These are phyloP conservation scores for Nineta flava DNA, from an alignment of 2,888 invertebrate species.

Conservation along the genomic window DNA sequence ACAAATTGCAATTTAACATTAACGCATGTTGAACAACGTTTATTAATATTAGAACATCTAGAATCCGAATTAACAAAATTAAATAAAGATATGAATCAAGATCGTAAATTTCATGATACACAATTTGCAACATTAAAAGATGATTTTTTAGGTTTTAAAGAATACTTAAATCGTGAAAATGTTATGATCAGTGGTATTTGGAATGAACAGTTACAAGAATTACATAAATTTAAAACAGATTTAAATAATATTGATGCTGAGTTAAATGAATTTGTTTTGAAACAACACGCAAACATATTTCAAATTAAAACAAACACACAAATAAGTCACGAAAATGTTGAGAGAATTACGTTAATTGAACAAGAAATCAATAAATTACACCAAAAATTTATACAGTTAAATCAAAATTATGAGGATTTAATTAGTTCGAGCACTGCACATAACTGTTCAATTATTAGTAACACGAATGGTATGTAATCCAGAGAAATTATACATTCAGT, in stretches of 20 bases:
- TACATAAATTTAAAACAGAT: constrained; percentile 18
- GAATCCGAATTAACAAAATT: constrained; percentile 13
- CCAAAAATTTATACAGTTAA: constrained; percentile 27
- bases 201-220: constrained; percentile 23
- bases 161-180: constrained; percentile 24
- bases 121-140: constrained; percentile 14
- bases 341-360: constrained; percentile 33
- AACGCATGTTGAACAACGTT: constrained; percentile 1
- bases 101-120: constrained; percentile 12
- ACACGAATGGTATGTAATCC: constrained; percentile 21
- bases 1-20: not conserved
- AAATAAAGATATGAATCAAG: constrained; percentile 10
- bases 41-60: constrained; percentile 5
- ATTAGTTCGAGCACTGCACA: constrained; percentile 23
- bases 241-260: constrained; percentile 16
- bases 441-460: constrained; percentile 20
- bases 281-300: constrained; percentile 30
- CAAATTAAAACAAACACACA: constrained; percentile 33
- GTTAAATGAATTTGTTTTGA: constrained; percentile 27
- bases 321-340: constrained; percentile 32
- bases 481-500: too few relatives aligned
- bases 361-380: constrained; percentile 26
- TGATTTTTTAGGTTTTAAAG: constrained; percentile 22
- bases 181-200: constrained; percentile 23
- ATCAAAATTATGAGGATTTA: constrained; percentile 29